Evolutionary conservation across 2,797 vertebrate genomes (phyloP).

Genomic region (Acanthurus tractus): DNA sequence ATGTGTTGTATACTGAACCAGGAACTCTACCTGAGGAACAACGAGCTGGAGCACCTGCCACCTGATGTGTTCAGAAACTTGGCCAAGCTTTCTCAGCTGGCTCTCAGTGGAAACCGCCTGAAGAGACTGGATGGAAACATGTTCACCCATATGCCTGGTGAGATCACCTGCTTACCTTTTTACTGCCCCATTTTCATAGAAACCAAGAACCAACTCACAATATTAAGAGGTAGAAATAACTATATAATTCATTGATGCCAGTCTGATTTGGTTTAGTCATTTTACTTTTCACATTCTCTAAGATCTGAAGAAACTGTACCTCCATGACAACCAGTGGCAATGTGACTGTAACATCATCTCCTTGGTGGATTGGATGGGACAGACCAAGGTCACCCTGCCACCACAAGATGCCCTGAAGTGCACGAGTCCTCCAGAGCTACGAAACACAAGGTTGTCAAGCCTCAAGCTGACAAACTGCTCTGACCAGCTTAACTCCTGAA

Average conservation of each 20-base stretch:
- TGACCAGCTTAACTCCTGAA: conserved; percentile 64
- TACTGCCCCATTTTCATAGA: conserved; percentile 22
- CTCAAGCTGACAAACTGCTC: conserved; percentile 63
- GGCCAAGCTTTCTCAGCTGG: conserved; percentile 82
- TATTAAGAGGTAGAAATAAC: not conserved
- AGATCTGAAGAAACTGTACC: conserved; percentile 82
- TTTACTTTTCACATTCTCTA: conserved; percentile 13
- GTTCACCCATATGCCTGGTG: conserved; percentile 80
- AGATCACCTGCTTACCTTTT: conserved; percentile 27
- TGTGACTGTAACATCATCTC: conserved; percentile 85
- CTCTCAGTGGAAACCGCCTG: conserved; percentile 84
- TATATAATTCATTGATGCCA: not conserved
- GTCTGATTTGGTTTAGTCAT: not conserved
- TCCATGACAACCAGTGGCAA: conserved; percentile 85
- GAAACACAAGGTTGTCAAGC: conserved; percentile 71
- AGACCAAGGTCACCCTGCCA: conserved; percentile 67
- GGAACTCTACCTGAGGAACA: conserved; percentile 87
- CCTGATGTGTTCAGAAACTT: conserved; percentile 78
- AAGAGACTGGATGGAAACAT: conserved; percentile 81
- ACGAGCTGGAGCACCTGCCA: conserved; percentile 78
- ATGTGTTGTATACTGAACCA: conserved; percentile 46
- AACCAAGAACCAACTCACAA: conserved; percentile 5
- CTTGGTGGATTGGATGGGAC: conserved; percentile 77
- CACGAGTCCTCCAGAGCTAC: conserved; percentile 70
- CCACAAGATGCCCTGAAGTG: conserved; percentile 73